Base-by-base conservation (phyloP, 2,797 vertebrate species). In the Labeo calbasu region DNA sequence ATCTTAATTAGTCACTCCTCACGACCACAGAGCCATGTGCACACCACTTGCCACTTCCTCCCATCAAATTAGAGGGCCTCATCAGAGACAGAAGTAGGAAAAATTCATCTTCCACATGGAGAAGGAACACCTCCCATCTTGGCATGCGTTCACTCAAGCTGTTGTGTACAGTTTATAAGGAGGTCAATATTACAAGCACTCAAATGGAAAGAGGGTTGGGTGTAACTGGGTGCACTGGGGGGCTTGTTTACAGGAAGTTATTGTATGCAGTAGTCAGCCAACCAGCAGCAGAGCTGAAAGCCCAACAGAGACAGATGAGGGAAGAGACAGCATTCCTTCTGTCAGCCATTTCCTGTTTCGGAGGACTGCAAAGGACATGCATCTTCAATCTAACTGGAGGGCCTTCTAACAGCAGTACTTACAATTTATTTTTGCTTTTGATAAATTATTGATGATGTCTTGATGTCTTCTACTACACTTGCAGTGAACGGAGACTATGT, bases 261-360 rank as follows among this genome's bases (percentile, higher is more conserved):
- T 94, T 94, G 93, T 93, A 92, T 92, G 91, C 90, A 93, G 89
- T 90, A 93, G 87, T 59, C 88, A 91, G 89, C 90, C 90, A 93
- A 92, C 89, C 89, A 93, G 91, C 81, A 76, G 87, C 86, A 84
- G 78, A 90, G 87, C 88, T 85, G 36, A 86, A 88, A 90, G 91
- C 90, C 88, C 89, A 92, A 87, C 89, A 89, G 91, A 94, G 91
- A 94, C 91, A 90, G 88, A 93, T 90, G 90, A 94, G 91, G 91
- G 90, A 89, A 92, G 90, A 90, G 88, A 90, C 91, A 89, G 92
- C 93, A 95, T 95, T 96, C 94, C 91, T 94, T 89, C 91, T 93
- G 93, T 95, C 94, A 94, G 92, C 91, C 90, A 95, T 94, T 96
- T 96, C 95, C 95, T 96, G 94, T 94, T 87, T 90, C 90, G 82